Conservation (phyloP, 2,888 invertebrate genomes). For the Amiota mariae region DNA sequence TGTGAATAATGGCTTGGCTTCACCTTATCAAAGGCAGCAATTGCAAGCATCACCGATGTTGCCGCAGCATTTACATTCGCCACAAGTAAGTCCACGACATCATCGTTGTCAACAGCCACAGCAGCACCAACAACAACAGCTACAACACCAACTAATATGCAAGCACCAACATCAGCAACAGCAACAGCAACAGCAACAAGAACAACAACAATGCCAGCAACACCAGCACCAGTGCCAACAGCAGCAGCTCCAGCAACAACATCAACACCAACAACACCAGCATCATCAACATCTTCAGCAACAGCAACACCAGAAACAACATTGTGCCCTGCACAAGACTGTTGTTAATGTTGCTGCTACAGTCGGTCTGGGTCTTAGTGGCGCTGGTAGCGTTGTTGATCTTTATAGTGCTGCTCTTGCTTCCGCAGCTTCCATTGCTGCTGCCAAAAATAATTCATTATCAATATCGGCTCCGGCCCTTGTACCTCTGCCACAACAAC, state of each 20-base stretch:
- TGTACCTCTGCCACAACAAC: constrained; percentile 45
- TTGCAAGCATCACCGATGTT: constrained; percentile 42
- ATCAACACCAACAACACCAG: constrained; percentile 39
- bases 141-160: constrained; percentile 6
- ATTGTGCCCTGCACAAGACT: constrained; percentile 53
- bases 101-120: constrained; percentile 40
- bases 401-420: constrained; percentile 57
- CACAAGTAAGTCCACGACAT: constrained; percentile 66
- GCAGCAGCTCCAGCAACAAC: constrained; percentile 38
- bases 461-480: constrained; percentile 37
- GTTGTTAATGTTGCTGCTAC: constrained; percentile 60
- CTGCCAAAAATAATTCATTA: constrained; percentile 35
- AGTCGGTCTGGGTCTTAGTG: constrained; percentile 49
- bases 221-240: constrained; percentile 44
- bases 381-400: constrained; percentile 54
- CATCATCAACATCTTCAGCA: constrained; percentile 1
- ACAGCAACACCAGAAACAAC: constrained; percentile 30
- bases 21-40: constrained; percentile 60
- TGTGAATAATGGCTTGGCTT: constrained; percentile 69
- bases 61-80: constrained; percentile 51
- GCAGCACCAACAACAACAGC: constrained; percentile 38
- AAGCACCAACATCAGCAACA: constrained; percentile 20
- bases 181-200: constrained; percentile 49
- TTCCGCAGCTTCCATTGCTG: constrained; percentile 46
- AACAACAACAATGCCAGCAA: constrained; percentile 50